Conservation (phyloP, 2,113 vertebrate species). For the Oncorhynchus masou region DNA sequence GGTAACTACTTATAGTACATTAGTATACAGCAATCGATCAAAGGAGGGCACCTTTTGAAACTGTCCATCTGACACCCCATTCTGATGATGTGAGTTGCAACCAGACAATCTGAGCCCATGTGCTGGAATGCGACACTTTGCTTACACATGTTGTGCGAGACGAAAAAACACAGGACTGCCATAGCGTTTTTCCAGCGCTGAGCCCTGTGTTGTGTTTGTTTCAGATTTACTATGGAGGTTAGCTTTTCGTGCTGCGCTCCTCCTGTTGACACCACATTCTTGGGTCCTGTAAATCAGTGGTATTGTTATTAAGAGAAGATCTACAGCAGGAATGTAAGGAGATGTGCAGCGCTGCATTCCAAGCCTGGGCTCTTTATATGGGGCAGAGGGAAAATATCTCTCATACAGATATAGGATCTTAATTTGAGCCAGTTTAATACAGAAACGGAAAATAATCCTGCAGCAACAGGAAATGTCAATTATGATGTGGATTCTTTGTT, state of each 20-base stretch:
- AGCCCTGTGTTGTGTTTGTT: constrained; percentile 24
- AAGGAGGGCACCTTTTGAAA: neutral
- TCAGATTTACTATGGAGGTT: constrained; percentile 36
- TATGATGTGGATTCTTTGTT: too few species aligned
- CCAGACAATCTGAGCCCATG: neutral
- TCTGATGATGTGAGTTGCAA: constrained; percentile 1
- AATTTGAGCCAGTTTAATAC: too few species aligned
- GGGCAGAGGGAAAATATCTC: constrained; percentile 42
- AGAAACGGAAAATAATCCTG: too few species aligned
- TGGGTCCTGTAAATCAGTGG: constrained; percentile 41
- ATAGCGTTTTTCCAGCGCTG: neutral
- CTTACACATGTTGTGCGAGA: constrained; percentile 29
- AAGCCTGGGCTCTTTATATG: constrained; percentile 51
- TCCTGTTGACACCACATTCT: constrained; percentile 37
- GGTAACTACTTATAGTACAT: neutral
- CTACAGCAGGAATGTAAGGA: constrained; percentile 32
- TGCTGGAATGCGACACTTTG: constrained; percentile 2
- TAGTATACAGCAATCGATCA: neutral
- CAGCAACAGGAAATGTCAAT: too few species aligned
- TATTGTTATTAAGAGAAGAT: constrained; percentile 49
- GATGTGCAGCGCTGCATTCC: constrained; percentile 36
- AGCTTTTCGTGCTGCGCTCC: constrained; percentile 14
- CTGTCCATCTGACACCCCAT: neutral
- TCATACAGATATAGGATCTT: too few species aligned
- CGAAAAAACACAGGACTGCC: constrained; percentile 26